Evolutionary conservation across 2,888 invertebrate species (phyloP).

Genomic region (Sicus ferrugineus): DNA sequence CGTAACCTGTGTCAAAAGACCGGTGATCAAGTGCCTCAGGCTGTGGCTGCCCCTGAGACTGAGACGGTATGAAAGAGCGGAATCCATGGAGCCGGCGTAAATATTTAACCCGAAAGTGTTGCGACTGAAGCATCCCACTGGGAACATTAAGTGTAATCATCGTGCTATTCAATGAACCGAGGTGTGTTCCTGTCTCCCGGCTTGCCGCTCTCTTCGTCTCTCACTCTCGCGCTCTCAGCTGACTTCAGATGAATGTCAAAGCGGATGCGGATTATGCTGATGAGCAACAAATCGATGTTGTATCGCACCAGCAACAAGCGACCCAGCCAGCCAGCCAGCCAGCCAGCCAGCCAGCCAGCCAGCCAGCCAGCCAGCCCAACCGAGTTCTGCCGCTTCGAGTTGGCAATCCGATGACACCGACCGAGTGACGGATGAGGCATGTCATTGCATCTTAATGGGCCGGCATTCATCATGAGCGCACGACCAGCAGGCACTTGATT

Average conservation of each 20-base stretch:
- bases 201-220: conserved; percentile 13
- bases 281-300: conserved; percentile 51
- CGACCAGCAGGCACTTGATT: conserved; percentile 42
- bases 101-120: conserved; percentile 26
- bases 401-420: conserved; percentile 47
- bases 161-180: conserved; percentile 41
- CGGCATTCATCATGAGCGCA: conserved; percentile 63
- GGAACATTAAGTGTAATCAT: conserved; percentile 25
- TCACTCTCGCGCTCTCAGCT: conserved; percentile 34
- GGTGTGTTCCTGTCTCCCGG: not conserved
- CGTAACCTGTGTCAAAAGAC: conserved; percentile 22
- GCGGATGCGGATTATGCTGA: conserved; percentile 45
- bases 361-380: not conserved
- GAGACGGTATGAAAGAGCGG: conserved; percentile 1
- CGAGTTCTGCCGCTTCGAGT: not conserved
- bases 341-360: conserved; percentile 18
- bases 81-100: conserved; percentile 5
- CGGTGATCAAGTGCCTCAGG: not conserved
- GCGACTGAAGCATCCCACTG: conserved; percentile 25
- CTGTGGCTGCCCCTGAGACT: not conserved
- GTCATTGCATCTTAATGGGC: conserved; percentile 64
- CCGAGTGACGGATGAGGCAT: conserved; percentile 64
- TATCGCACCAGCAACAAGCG: conserved; percentile 40
- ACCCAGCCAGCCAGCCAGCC: conserved; percentile 25
- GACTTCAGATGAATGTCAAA: conserved; percentile 44